Evolutionary conservation across 2,888 invertebrate species (phyloP).

Genomic region (Myathropa florea): DNA sequence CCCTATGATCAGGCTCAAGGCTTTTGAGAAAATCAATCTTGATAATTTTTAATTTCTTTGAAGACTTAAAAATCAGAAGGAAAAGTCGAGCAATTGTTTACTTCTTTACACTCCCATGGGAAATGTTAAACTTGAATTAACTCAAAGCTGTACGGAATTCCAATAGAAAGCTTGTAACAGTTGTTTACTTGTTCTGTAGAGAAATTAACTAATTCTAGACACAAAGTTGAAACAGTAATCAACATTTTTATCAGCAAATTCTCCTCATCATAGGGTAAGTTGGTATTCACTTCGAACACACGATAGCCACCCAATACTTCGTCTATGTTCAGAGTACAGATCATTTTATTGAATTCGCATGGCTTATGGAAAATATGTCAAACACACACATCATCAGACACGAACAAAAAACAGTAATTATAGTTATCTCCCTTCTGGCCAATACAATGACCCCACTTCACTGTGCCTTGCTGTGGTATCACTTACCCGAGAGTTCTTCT

Average conservation of each 20-base stretch:
- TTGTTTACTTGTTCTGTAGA: neutral
- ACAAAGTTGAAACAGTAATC: no score
- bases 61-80: no score
- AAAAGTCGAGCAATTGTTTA: no score
- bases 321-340: neutral
- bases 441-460: conserved; percentile 47
- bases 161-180: neutral
- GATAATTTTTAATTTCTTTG: no score
- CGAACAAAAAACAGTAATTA: neutral
- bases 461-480: neutral
- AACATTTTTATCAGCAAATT: neutral
- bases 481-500: conserved; percentile 51
- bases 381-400: conserved; percentile 1
- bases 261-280: neutral
- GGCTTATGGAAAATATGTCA: neutral
- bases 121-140: neutral
- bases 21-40: no score
- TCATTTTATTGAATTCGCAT: neutral
- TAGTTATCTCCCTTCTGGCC: conserved; percentile 48
- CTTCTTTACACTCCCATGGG: no score
- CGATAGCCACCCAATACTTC: neutral
- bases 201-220: neutral
- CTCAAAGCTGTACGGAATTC: neutral
- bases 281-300: neutral
- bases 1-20: no score